These are phyloP conservation scores for Hedya salicella DNA, from an alignment of 2,888 invertebrate species.

Conservation along the genomic window DNA sequence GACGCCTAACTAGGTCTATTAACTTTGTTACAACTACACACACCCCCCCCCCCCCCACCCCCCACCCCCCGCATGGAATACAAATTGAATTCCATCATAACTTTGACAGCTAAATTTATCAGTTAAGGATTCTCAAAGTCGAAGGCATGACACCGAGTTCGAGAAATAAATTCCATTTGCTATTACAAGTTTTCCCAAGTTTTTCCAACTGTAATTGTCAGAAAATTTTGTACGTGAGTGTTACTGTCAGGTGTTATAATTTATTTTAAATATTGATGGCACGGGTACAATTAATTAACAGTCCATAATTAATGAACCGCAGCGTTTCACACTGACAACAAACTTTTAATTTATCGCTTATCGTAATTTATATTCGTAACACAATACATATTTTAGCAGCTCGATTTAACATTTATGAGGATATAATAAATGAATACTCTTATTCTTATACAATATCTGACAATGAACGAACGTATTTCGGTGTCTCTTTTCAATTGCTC, in stretches of 20 bases:
- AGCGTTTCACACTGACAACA: constrained; percentile 47
- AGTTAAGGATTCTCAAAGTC: constrained; percentile 20
- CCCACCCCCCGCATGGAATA: constrained; percentile 6
- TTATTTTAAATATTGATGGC: constrained; percentile 40
- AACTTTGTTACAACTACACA: constrained; percentile 23
- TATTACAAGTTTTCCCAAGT: constrained; percentile 8
- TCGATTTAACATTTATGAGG: constrained; percentile 1
- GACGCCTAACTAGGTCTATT: not conserved
- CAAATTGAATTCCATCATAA: constrained; percentile 31
- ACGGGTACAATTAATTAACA: constrained; percentile 52
- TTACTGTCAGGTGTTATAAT: constrained; percentile 16
- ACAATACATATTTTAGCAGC: constrained; percentile 44
- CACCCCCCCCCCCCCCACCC: too few relatives aligned
- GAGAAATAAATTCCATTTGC: not conserved
- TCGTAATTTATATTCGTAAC: constrained; percentile 43
- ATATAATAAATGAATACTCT: constrained; percentile 21
- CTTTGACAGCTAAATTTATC: constrained; percentile 20
- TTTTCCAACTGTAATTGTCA: constrained; percentile 6
- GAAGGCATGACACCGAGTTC: not conserved
- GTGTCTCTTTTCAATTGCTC: too few relatives aligned
- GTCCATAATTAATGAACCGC: constrained; percentile 51
- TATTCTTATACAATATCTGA: constrained; percentile 14
- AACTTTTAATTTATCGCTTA: constrained; percentile 50
- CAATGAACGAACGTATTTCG: constrained; percentile 13
- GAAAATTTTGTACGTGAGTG: not conserved